Evolutionary conservation across 2,113 vertebrate genomes (phyloP).

Genomic region (Chloropsis hardwickii): DNA sequence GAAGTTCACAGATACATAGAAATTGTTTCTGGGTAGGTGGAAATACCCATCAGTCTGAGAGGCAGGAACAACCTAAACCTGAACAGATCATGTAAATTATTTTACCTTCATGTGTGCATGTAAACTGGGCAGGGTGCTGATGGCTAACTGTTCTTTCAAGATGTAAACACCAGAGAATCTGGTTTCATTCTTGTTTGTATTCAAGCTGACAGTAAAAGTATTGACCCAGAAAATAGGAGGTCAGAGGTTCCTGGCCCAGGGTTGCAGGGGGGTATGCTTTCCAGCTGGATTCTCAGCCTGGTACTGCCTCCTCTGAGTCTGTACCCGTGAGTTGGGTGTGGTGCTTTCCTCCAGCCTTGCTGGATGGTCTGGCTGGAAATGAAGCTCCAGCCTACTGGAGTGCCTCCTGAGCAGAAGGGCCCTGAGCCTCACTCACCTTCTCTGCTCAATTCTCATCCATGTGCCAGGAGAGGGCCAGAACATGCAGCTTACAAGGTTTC

Average conservation of each 20-base stretch:
- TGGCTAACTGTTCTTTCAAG: neutral
- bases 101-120: neutral
- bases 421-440: neutral
- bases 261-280: neutral
- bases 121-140: neutral
- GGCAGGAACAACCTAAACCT: neutral
- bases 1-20: neutral
- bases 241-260: neutral
- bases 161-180: neutral
- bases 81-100: neutral
- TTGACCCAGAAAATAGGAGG: neutral
- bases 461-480: neutral
- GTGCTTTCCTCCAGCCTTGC: neutral
- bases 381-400: neutral
- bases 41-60: neutral
- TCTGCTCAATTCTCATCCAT: accelerated
- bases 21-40: neutral
- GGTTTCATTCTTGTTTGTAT: neutral
- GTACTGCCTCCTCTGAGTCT: neutral
- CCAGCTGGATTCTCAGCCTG: neutral
- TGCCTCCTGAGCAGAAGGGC: no score
- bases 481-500: neutral
- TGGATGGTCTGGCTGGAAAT: neutral
- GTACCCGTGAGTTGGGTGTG: accelerated
- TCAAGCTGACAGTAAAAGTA: neutral